Conservation (phyloP, 2,888 invertebrate species). For the Hemicrepidius hirtus region DNA sequence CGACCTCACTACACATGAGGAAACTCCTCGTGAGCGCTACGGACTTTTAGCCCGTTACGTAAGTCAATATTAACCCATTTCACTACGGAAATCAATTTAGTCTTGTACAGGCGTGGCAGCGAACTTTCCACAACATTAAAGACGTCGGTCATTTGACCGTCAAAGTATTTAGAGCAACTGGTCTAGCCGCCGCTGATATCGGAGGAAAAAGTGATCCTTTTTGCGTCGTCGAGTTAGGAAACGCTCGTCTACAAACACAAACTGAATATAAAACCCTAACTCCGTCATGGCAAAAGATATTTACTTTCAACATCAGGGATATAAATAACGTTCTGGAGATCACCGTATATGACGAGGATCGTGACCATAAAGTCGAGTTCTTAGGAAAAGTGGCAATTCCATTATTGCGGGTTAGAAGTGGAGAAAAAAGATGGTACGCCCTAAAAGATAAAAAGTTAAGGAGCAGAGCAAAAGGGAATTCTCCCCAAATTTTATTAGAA, state of each 20-base stretch:
- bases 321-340: constrained; percentile 95
- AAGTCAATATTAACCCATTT: constrained; percentile 68
- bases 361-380: constrained; percentile 98
- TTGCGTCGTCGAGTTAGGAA: constrained; percentile 96
- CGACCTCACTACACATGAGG: constrained; percentile 89
- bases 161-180: constrained; percentile 90
- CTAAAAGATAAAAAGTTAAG: constrained; percentile 96
- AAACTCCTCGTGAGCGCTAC: constrained; percentile 83
- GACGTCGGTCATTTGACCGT: constrained; percentile 97
- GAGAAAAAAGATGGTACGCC: constrained; percentile 96
- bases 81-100: constrained; percentile 42
- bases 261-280: constrained; percentile 98
- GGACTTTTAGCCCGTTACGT: constrained; percentile 81
- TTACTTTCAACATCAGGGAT: constrained; percentile 97
- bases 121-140: constrained; percentile 82
- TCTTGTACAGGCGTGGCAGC: constrained; percentile 77
- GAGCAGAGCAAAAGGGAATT: constrained; percentile 92
- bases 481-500: constrained; percentile 93
- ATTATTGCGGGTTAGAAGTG: constrained; percentile 87
- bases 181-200: constrained; percentile 94
- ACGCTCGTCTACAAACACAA: constrained; percentile 96
- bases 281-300: constrained; percentile 99
- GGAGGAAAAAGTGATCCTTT: constrained; percentile 99
- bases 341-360: constrained; percentile 98
- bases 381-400: constrained; percentile 90